phyloP scores from a whole-genome alignment of 2,797 vertebrate species.

The Sandelia bainsii region DNA sequence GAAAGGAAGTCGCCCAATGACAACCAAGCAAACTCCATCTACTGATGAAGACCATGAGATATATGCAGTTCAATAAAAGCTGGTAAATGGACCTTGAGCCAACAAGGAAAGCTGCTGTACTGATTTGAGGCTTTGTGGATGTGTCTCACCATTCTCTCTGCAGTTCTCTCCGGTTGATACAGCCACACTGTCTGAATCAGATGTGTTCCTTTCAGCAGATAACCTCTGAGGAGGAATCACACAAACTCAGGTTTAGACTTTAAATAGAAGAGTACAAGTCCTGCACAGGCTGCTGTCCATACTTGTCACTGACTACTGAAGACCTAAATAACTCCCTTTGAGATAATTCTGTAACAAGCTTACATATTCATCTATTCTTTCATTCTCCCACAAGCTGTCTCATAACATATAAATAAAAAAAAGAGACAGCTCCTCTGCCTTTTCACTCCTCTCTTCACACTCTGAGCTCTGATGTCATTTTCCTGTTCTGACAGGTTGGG shows the following conservation, averaged over 20 bases:
- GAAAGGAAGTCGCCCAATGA: not conserved
- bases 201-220: constrained; percentile 92
- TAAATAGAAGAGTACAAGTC: not conserved
- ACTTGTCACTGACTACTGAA: not conserved
- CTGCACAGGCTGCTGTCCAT: not conserved
- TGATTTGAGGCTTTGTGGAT: constrained; percentile 5
- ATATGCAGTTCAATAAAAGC: not conserved
- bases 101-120: not conserved
- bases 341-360: not conserved
- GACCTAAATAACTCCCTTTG: not conserved
- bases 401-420: constrained; percentile 9
- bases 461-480: constrained; percentile 15
- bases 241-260: constrained; percentile 33
- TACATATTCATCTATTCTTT: not conserved
- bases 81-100: not conserved
- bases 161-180: constrained; percentile 76
- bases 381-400: not conserved
- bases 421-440: not conserved
- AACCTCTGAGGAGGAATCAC: constrained; percentile 83
- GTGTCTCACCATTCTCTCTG: constrained; percentile 75
- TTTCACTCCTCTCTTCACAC: constrained; percentile 5
- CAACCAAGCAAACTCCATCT: not conserved
- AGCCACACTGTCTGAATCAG: constrained; percentile 91
- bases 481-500: constrained; percentile 32
- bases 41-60: too few relatives aligned